Base-by-base conservation (phyloP, 2,888 invertebrate species). In the Tiphia femorata region DNA sequence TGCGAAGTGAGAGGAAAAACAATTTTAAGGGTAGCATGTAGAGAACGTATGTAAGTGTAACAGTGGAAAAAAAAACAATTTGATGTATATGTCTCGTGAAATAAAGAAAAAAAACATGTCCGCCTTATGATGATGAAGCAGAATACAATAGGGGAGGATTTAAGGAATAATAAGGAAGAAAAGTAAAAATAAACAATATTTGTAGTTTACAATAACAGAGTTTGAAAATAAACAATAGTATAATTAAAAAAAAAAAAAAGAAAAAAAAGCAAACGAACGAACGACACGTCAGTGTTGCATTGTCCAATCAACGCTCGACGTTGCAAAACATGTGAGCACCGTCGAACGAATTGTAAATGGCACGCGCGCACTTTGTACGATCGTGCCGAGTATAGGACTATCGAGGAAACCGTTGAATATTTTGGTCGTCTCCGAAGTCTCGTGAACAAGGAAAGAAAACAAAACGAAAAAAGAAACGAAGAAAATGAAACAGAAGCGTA, bases 111-210 rank as follows among this genome's bases (percentile, higher is more conserved):
- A 75, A 73, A 70, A 78, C 72, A 76, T 80, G 79, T 80, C 78
- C 80, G 81, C 81, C 79, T 83, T 82, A 82, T 73, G 73, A 74
- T 72, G 68, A 81, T 75, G 76, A 73, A 72, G 66, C 73, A 77
- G 64, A 74, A 73, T 73, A 76, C 73, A 76, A 75, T 76, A 78
- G 76, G 64, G 67, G 64, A 64, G 63, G 59, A 49, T 29, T 62
- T 62, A 42, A 47, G 53, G 51, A 58, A 63, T 57, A 63, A 67
- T 52, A 54, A 58, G 52, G 47, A 23, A 46, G 54, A 58, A 55
- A 52, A 51, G 56, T 50, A 58, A 61, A 59, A 67, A 62, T 61
- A 65, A 71, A 73, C 67, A 70, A 73, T 78, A 76, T 73, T 76
- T 75, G 77, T 79, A 80, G 78, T 73, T 75, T 74, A 67, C 70